phyloP scores from a whole-genome alignment of 1,140 invertebrate genomes.

The Penaeus chinensis region DNA sequence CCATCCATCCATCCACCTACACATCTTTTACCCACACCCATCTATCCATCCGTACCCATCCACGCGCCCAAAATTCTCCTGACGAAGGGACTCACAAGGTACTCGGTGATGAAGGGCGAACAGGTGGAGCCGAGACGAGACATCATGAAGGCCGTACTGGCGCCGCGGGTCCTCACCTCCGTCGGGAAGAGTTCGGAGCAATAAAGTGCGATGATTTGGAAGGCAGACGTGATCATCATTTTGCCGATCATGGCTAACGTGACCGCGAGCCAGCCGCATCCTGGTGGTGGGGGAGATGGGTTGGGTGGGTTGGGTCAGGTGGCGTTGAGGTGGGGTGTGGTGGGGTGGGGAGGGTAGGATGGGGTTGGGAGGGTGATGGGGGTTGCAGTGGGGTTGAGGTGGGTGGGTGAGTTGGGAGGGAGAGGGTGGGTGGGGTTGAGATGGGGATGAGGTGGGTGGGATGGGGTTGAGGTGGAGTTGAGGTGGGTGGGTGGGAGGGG shows the following conservation, averaged over 20 bases:
- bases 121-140: slow-evolving; percentile 57
- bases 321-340: background rate
- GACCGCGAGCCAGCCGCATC: slow-evolving; percentile 65
- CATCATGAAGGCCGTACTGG: slow-evolving; percentile 56
- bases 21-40: no score
- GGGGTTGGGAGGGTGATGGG: background rate
- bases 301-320: background rate
- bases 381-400: background rate
- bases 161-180: slow-evolving; percentile 68
- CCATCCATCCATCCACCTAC: no score
- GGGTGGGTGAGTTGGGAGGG: no score
- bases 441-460: no score
- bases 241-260: slow-evolving; percentile 81
- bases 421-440: background rate
- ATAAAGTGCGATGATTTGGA: slow-evolving; percentile 88
- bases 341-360: background rate
- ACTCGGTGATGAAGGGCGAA: slow-evolving; percentile 49
- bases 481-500: background rate
- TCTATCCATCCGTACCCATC: no score
- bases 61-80: no score
- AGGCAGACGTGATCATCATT: slow-evolving; percentile 87
- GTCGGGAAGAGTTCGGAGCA: slow-evolving; percentile 86
- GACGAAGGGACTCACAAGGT: slow-evolving; percentile 27
- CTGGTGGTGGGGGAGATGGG: background rate
- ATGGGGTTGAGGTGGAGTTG: background rate